Evolutionary conservation across 2,797 vertebrate genomes (phyloP), one percentile per base, ranked within the genome.

Genomic region (Cyclura pinguis): DNA sequence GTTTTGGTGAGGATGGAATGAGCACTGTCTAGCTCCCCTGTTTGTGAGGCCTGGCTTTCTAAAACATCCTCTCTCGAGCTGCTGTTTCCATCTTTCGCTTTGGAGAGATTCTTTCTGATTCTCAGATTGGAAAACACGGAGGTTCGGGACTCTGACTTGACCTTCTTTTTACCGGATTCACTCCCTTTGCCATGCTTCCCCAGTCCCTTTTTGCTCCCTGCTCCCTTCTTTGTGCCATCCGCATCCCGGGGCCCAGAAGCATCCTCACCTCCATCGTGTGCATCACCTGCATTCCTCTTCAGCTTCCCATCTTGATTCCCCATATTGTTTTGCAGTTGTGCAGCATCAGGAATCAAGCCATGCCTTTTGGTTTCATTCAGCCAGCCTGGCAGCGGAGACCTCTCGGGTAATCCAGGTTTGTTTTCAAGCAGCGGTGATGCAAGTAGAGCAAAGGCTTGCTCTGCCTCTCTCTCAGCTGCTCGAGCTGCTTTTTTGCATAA

Each of bases 241-340:
- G 96, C 96, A 94, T 98, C 98, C 93, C 96, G 97, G 90, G 98
- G 98, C 97, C 97, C 98, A 93, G 95, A 96, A 55, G 95, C 97
- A 93, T 99, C 98, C 69, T 99, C 98, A 18, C 96, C 95, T 88
- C 97, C 97, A 91, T 98, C 98, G 88, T 97, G 98, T 82, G 97
- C 98, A 93, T 98, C 98, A 93, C 98, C 98, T 92, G 97, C 88
- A 67, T 97, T 97, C 96, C 97, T 98, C 97, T 97, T 99, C 32
- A 98, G 98, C 97, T 99, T 99, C 9, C 98, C 99, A 94, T 99
- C 99, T 96, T 99, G 99, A 96, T 99, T 99, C 86, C 99, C 99
- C 99, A 99, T 99, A 96, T 95, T 96, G 94, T 94, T 97, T 84
- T 89, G 93, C 92, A 96, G 96, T 47, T 94, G 97, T 84, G 93